phyloP scores from a whole-genome alignment of 2,113 vertebrate species.

The Sarotherodon lohbergeri region DNA sequence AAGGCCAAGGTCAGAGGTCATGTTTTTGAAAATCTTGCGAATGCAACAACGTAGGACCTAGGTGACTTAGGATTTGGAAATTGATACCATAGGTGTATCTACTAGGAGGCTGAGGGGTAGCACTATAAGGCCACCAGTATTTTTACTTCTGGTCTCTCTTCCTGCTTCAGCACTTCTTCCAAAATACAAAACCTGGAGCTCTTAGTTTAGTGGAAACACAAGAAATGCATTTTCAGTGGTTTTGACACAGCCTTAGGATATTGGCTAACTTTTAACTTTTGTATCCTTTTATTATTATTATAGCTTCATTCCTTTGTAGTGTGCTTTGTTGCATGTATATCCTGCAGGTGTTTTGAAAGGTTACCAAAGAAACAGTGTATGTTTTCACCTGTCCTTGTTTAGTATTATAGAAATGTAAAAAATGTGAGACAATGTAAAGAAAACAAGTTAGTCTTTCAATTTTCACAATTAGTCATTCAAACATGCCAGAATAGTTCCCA shows the following conservation, averaged over 20 bases:
- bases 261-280: background rate
- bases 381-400: background rate
- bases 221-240: background rate
- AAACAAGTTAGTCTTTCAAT: background rate
- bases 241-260: background rate
- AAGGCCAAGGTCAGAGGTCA: background rate
- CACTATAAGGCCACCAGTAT: background rate
- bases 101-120: background rate
- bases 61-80: background rate
- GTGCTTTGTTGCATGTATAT: background rate
- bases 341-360: background rate
- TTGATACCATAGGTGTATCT: background rate
- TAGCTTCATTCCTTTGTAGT: background rate
- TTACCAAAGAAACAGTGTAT: background rate
- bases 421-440: background rate
- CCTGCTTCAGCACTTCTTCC: background rate
- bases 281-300: background rate
- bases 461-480: background rate
- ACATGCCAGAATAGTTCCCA: background rate
- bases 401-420: background rate
- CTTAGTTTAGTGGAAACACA: background rate
- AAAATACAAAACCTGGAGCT: background rate
- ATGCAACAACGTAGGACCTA: background rate
- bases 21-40: background rate
- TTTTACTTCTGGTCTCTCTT: background rate